Conservation (phyloP, 2,888 invertebrate species). For the Heliconius charithonia region DNA sequence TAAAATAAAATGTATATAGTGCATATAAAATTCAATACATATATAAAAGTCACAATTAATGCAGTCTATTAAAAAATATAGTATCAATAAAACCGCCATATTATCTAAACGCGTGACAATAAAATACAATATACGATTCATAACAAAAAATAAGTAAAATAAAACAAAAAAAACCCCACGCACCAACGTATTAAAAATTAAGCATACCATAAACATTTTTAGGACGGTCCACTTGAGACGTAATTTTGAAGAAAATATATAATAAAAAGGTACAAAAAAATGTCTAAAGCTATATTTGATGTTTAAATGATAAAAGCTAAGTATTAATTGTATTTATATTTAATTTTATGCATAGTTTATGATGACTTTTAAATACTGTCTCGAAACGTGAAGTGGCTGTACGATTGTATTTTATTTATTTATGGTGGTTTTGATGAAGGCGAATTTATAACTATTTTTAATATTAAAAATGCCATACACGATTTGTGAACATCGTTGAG, state of each 20-base stretch:
- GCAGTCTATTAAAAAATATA: background rate
- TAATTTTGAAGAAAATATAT: constrained; percentile 15
- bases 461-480: background rate
- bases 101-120: background rate
- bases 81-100: background rate
- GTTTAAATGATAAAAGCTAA: background rate
- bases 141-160: background rate
- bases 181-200: background rate
- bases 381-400: no score
- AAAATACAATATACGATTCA: background rate
- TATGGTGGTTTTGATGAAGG: background rate
- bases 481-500: background rate
- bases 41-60: background rate
- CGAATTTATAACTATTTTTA: background rate
- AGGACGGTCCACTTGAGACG: constrained; percentile 23
- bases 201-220: constrained; percentile 1
- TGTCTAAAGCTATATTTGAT: constrained; percentile 5
- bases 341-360: no score
- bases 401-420: background rate
- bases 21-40: background rate
- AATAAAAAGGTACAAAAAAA: background rate
- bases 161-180: background rate
- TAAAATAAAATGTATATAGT: background rate
- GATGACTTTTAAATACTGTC: background rate
- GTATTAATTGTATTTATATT: background rate